Base-by-base conservation (phyloP, 2,888 invertebrate species). In the Nomada ferruginata region DNA sequence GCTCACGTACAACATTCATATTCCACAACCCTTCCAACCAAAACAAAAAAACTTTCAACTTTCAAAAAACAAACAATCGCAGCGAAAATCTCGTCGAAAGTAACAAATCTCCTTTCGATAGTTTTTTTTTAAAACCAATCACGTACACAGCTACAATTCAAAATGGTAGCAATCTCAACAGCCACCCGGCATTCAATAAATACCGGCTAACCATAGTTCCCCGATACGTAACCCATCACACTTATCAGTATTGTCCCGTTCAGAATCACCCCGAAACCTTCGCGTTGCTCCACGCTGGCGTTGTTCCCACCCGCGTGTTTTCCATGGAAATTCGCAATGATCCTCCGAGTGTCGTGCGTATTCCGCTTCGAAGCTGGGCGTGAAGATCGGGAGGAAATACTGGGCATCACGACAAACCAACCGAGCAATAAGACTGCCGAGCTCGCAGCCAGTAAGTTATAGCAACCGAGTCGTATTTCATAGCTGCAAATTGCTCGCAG, bases 401-500 rank as follows among this genome's bases (percentile, higher is more conserved):
- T 26, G 74, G 74, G 57, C 55, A 75, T 61, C 36, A 63, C 76
- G 64, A 76, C 76, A 60, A 75, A 66, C 59, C 71, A 64, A 66
- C 70, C 66, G 72, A 84, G 77, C 71, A 87, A 87, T 85, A 85
- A 87, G 81, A 78, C 76, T 71, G 53, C 60, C 71, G 60, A 57
- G 76, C 72, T 83, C 52, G 26, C 50, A 76, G 79, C 76, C 78
- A 76, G 82, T 81, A 76, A 84, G 73, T 87, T 87, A 87, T 76
- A 79, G 77, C 73, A 44, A 75, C 57, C 68, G 71, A 73, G 60
- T 85, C 87, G 85, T 87, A 87, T 87, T 87, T 87, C 86, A 87
- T 85, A 79, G 79, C 70, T 78, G 57, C 78, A 83, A 83, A 87
- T 87, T 83, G 85, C 76, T 76, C 53, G 57, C 42, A 69, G 72